Percentiles rank a stretch among this genome's conserved stretches.
phyloP scores from a whole-genome alignment of 2,888 invertebrate species.

The Netelia inedita region DNA sequence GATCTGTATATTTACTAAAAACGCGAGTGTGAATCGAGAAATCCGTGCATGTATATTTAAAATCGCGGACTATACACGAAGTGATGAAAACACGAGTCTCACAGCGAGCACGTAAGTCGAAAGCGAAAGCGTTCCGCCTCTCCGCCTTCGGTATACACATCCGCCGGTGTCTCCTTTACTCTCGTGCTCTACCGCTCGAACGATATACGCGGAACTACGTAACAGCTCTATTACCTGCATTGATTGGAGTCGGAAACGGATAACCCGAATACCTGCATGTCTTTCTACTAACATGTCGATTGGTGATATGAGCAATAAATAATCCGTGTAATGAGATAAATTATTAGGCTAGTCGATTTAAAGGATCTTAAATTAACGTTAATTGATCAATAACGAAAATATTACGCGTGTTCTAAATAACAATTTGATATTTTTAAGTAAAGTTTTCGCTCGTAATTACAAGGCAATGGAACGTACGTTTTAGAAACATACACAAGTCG shows the following conservation, averaged over 20 bases:
- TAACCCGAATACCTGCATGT: background rate
- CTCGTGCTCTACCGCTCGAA: constrained; percentile 28
- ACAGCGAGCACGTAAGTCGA: constrained; percentile 70
- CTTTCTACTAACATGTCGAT: background rate
- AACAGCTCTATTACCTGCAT: constrained; percentile 39
- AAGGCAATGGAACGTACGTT: constrained; percentile 49
- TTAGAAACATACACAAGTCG: constrained; percentile 91
- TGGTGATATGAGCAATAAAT: background rate
- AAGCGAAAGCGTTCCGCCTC: constrained; percentile 82
- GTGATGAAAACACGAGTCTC: constrained; percentile 41
- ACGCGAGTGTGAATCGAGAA: constrained; percentile 6
- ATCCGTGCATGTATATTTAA: background rate
- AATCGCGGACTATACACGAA: background rate
- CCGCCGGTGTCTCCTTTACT: constrained; percentile 19
- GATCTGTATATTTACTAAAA: no score
- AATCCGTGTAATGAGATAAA: background rate
- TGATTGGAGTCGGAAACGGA: constrained; percentile 16
- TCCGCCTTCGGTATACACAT: constrained; percentile 56
- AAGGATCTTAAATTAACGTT: background rate
- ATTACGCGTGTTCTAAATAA: background rate
- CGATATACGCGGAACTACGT: constrained; percentile 31
- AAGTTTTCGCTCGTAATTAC: background rate
- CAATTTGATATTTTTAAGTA: background rate
- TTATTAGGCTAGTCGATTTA: background rate
- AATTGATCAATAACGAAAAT: background rate